Conservation (phyloP, 1,140 invertebrate species). For the Aphaenogaster rudis region DNA sequence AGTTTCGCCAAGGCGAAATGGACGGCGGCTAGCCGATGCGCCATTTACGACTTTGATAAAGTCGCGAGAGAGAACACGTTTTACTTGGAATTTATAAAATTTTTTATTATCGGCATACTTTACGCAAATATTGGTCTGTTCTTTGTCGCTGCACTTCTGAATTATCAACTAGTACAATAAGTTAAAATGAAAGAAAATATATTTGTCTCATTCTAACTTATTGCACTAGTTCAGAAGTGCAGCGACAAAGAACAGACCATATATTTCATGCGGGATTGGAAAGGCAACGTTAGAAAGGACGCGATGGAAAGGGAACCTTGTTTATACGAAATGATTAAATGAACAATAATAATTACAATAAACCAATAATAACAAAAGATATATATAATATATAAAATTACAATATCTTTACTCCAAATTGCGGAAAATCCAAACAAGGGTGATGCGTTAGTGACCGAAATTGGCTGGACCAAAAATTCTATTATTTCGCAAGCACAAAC, state of each 20-base stretch:
- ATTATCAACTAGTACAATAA: no score
- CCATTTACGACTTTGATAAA: conserved; percentile 60
- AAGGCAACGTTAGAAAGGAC: no score
- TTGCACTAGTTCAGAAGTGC: no score
- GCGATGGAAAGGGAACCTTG: background rate
- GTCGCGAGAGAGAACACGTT: background rate
- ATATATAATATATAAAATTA: background rate
- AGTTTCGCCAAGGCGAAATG: conserved; percentile 21
- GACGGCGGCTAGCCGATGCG: conserved; percentile 11
- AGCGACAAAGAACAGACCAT: no score
- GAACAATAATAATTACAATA: background rate
- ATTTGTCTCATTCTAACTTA: no score
- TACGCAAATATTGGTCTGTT: background rate
- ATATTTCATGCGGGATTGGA: background rate
- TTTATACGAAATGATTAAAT: background rate
- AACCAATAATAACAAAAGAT: background rate
- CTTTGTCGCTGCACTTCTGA: no score
- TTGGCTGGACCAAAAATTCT: background rate
- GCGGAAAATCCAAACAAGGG: background rate
- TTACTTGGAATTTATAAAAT: background rate
- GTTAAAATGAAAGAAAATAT: no score
- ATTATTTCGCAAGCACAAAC: background rate
- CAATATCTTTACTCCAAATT: background rate
- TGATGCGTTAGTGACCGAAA: background rate
- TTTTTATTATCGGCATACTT: background rate